Conservation (phyloP, 2,888 invertebrate genomes). For the Hartigia nigra region DNA sequence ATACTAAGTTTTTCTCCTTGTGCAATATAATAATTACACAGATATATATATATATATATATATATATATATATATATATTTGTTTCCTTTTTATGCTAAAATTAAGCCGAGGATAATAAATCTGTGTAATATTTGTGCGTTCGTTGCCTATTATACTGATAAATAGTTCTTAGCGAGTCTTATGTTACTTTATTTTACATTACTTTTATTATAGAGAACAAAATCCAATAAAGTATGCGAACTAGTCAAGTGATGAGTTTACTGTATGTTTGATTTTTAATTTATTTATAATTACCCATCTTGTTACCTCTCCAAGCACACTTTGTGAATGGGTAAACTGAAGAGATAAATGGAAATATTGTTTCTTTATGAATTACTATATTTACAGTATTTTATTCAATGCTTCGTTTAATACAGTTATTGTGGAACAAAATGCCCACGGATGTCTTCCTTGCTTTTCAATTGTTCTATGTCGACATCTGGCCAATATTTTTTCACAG, state of each 20-base stretch:
- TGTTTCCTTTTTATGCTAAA: conserved; percentile 13
- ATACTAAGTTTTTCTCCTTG: neutral
- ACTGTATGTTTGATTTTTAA: neutral
- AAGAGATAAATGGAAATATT: conserved; percentile 10
- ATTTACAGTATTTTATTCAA: conserved; percentile 8
- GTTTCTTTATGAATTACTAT: conserved; percentile 10
- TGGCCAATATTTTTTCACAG: conserved; percentile 80
- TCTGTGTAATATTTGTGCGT: neutral
- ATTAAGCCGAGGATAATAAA: neutral
- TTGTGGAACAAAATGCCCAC: conserved; percentile 73
- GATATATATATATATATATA: conserved; percentile 24
- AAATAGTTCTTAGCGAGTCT: neutral
- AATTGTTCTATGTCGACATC: conserved; percentile 79
- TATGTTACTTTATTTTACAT: neutral
- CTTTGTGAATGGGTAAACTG: neutral
- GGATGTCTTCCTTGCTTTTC: conserved; percentile 69
- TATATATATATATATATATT: conserved; percentile 21
- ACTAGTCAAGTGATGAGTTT: conserved; percentile 40
- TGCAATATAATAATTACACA: conserved; percentile 10
- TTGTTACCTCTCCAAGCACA: neutral
- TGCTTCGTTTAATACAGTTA: conserved; percentile 14
- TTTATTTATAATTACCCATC: neutral
- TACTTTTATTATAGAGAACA: neutral
- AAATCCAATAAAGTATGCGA: conserved; percentile 35
- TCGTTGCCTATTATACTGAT: neutral